Conservation (phyloP, 1,140 invertebrate species). For the Centruroides sculpturatus region DNA sequence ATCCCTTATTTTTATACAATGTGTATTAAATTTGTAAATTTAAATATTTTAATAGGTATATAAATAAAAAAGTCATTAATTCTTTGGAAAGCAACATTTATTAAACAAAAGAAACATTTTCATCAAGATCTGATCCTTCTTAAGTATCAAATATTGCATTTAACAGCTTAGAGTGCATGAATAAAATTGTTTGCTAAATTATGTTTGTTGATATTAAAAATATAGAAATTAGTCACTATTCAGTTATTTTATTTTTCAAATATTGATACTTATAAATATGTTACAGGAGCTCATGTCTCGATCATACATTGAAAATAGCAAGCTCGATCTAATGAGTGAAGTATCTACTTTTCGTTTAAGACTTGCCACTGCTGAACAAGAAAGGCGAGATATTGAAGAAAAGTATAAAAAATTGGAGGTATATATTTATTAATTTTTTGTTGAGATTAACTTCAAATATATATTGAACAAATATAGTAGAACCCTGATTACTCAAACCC, state of each 20-base stretch:
- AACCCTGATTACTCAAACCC: no score
- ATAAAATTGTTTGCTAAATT: no score
- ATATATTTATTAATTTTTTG: background rate
- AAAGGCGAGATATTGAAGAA: constrained; percentile 54
- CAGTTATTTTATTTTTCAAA: background rate
- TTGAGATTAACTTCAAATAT: background rate
- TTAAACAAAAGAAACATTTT: no score
- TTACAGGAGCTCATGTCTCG: constrained; percentile 34
- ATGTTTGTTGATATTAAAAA: background rate
- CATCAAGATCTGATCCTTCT: no score
- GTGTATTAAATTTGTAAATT: no score
- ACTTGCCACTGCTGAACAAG: constrained; percentile 63
- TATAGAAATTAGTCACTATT: background rate
- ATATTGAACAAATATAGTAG: background rate
- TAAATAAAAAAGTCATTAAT: no score
- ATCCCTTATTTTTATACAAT: no score
- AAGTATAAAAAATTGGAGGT: constrained; percentile 20
- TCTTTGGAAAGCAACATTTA: no score
- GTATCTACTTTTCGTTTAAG: constrained; percentile 76
- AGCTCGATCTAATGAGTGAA: constrained; percentile 77
- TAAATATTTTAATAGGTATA: no score
- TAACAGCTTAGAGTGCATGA: no score
- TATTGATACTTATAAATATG: background rate
- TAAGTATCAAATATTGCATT: no score
- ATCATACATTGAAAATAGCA: constrained; percentile 80